Evolutionary conservation across 2,888 invertebrate genomes (phyloP), one percentile per base, ranked within the genome.

Genomic region (Polyommatus icarus): DNA sequence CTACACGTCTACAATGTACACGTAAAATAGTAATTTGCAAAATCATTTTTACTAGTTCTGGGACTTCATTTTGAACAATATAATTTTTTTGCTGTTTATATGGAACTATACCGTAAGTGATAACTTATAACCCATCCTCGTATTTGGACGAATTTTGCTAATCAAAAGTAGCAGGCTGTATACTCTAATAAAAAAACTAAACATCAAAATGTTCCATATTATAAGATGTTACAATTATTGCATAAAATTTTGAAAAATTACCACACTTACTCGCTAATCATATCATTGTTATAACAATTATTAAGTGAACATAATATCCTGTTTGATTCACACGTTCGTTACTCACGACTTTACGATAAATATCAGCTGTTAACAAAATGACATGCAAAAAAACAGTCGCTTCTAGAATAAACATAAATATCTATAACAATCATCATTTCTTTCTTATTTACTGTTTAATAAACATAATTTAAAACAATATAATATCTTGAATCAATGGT

Each of bases 311-410:
- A 67, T 29, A 24, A 29, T 24, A 67, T 29, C 61, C 61, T 67
- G 61, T 67, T 67, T 67, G 24, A 67, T 67, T 67, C 61, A 67
- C 61, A 24, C 61, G 12, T 67, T 67, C 61, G 12, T 67, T 67
- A 67, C 10, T 67, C 61, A 67, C 10, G 24, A 24, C 10, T 20
- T 12, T 15, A 24, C 15, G 5, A 67, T 20, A 7, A 67, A 67
- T 29, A 67, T 67, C 12, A 4, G 12, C 12, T 29, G 29, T 5
- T 5, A 67, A 67, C 12, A 12, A 24, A 24, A 67, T 67, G 29
- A 24, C 24, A 24, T 67, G 61, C 7, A 29, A 67, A 10, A 0
- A 20, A 20, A 20, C 59, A 59, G 59, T 8, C 7, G 59, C 20
- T 59, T 59, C 20, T 3, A 46, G 46, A 10, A 46, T 46, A 46